These are phyloP conservation scores for Girardinus metallicus DNA, from an alignment of 2,797 vertebrate genomes.

Conservation along the genomic window DNA sequence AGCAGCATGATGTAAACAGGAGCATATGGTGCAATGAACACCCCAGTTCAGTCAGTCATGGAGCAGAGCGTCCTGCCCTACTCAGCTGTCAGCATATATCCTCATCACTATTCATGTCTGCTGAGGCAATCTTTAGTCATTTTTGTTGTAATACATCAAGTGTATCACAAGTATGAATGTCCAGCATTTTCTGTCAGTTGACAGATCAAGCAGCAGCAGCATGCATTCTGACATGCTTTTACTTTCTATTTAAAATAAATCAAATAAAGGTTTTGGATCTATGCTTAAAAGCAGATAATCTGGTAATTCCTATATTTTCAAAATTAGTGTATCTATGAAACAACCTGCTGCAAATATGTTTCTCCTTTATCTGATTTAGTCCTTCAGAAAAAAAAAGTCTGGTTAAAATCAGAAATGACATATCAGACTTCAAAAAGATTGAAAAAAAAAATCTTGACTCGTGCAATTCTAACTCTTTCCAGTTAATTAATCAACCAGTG, in stretches of 20 bases:
- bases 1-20: constrained; percentile 58
- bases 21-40: constrained; percentile 65
- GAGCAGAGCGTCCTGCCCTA: constrained; percentile 52
- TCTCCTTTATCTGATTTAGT: not conserved
- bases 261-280: not conserved
- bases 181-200: not conserved
- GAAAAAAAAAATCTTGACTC: not conserved
- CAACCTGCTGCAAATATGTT: not conserved
- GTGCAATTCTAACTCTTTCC: not conserved
- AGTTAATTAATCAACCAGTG: not conserved
- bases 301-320: not conserved
- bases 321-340: not conserved
- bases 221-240: not conserved
- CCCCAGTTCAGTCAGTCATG: constrained; percentile 59
- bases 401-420: not conserved
- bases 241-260: not conserved
- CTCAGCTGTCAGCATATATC: constrained; percentile 69
- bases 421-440: not conserved
- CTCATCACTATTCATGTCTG: constrained; percentile 63
- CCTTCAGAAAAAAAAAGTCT: not conserved
- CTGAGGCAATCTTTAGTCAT: constrained; percentile 26
- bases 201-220: not conserved
- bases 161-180: not conserved
- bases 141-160: not conserved
- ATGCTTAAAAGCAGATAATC: not conserved